Evolutionary conservation across 2,888 invertebrate species (phyloP).

Genomic region (Onthophagus sagittarius): DNA sequence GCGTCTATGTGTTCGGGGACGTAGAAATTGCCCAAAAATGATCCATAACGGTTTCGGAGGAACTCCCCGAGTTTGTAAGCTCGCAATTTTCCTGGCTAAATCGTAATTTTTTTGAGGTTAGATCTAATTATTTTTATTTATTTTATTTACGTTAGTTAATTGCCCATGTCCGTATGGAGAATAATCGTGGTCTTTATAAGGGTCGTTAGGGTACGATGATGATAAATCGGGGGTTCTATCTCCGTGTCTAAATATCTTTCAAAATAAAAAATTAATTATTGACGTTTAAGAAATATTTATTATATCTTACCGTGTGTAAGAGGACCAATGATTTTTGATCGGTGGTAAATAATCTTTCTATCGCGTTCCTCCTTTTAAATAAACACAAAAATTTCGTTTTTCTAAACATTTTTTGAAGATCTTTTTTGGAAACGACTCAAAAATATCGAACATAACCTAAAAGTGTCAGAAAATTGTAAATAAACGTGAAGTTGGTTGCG

Average conservation of each 20-base stretch:
- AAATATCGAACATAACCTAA: not conserved
- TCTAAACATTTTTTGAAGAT: not conserved
- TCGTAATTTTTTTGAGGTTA: not conserved
- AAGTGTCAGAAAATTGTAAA: not conserved
- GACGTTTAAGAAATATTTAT: not conserved
- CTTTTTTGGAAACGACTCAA: not conserved
- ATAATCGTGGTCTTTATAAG: conserved; percentile 56
- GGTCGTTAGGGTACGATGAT: conserved; percentile 65
- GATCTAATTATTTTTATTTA: not conserved
- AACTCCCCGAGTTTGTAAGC: conserved; percentile 57
- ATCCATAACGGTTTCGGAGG: conserved; percentile 56
- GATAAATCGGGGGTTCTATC: conserved; percentile 61
- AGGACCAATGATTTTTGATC: conserved; percentile 11
- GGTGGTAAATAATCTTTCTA: not conserved
- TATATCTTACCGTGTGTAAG: conserved; percentile 18
- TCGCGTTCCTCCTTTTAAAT: not conserved
- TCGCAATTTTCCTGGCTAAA: conserved; percentile 22
- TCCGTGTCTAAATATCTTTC: conserved; percentile 67
- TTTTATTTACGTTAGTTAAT: conserved; percentile 58
- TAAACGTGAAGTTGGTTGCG: no score
- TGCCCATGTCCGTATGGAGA: conserved; percentile 71
- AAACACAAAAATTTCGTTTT: not conserved
- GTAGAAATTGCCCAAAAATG: conserved; percentile 55
- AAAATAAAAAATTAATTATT: conserved; percentile 26
- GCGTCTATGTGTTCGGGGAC: conserved; percentile 53